phyloP scores from a whole-genome alignment of 2,113 vertebrate species.

The Neofelis nebulosa region DNA sequence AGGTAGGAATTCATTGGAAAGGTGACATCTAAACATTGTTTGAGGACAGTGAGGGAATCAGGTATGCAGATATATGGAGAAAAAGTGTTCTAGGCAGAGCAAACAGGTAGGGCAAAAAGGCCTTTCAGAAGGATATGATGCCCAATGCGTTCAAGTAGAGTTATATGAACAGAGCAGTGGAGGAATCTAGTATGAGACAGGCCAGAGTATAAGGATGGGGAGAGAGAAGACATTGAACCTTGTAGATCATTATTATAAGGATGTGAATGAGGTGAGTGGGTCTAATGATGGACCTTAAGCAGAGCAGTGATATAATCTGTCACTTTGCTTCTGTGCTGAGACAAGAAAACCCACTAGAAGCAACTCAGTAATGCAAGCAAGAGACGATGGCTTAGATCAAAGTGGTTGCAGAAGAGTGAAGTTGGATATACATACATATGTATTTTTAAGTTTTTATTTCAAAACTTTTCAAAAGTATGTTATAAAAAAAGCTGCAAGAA shows the following conservation, averaged over 20 bases:
- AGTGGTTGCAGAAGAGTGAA: not conserved
- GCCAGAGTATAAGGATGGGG: not conserved
- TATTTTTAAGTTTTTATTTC: conserved; percentile 1
- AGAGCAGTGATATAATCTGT: not conserved
- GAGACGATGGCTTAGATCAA: conserved; percentile 12
- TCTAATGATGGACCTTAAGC: not conserved
- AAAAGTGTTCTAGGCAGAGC: not conserved
- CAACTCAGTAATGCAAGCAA: conserved; percentile 12
- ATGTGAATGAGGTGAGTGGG: not conserved
- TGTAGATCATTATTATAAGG: not conserved
- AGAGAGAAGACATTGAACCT: not conserved
- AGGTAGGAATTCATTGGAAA: not conserved
- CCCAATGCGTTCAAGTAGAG: not conserved
- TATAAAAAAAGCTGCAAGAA: not conserved
- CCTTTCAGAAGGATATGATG: not conserved
- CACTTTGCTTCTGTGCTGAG: not conserved
- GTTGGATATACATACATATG: not conserved
- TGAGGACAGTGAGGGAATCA: not conserved
- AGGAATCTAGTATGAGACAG: not conserved
- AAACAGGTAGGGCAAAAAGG: not conserved
- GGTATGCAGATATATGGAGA: not conserved
- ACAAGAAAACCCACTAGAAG: not conserved
- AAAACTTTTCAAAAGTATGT: not conserved
- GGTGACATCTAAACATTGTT: not conserved
- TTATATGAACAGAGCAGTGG: not conserved